Conservation (phyloP, 2,888 invertebrate species). For the Globia sparganii region DNA sequence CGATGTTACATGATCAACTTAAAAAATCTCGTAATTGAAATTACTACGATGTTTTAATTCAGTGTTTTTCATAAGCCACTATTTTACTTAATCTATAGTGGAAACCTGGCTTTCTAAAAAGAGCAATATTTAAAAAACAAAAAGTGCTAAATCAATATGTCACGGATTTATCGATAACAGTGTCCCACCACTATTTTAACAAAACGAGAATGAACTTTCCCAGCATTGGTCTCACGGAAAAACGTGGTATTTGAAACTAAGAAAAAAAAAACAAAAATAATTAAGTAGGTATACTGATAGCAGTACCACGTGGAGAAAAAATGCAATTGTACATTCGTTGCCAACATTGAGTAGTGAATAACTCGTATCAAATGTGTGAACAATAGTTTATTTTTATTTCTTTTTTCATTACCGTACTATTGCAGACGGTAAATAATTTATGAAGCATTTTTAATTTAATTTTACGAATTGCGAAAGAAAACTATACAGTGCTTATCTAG, state of each 20-base stretch:
- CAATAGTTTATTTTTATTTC: constrained; percentile 12
- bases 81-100: not conserved
- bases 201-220: constrained; percentile 1
- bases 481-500: not conserved
- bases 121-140: not conserved
- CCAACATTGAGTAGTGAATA: constrained; percentile 3
- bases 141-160: not conserved
- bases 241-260: not conserved
- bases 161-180: not conserved
- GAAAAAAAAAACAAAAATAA: not conserved
- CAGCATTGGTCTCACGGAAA: not conserved
- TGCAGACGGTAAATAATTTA: not conserved
- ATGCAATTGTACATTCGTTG: not conserved
- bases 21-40: not conserved
- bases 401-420: constrained; percentile 19
- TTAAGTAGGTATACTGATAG: not conserved
- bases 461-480: not conserved
- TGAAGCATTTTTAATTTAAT: not conserved
- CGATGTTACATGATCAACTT: too few species aligned
- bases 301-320: not conserved
- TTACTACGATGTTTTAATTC: not conserved
- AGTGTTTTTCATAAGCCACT: not conserved
- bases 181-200: constrained; percentile 10
- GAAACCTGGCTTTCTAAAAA: not conserved
- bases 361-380: not conserved